These are phyloP conservation scores for Nomada lathburiana DNA, from an alignment of 2,888 invertebrate genomes.

Conservation along the genomic window DNA sequence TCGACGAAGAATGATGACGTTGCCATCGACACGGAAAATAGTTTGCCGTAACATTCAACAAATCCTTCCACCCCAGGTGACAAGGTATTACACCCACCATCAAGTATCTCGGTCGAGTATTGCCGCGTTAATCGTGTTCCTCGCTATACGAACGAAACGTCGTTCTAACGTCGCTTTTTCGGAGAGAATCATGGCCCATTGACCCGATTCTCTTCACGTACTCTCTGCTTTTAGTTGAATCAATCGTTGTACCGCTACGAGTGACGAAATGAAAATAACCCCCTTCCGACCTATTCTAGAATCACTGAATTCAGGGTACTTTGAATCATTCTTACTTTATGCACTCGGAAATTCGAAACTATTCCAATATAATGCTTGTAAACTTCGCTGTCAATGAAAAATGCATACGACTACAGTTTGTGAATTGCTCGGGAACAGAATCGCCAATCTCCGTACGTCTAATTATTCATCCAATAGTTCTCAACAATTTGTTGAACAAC, in stretches of 20 bases:
- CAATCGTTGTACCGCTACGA: not conserved
- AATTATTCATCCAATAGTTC: too few species aligned
- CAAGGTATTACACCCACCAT: slow-evolving; percentile 1
- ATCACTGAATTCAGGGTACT: too few species aligned
- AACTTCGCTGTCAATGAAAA: too few species aligned
- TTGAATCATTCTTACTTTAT: too few species aligned
- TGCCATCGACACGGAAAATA: slow-evolving; percentile 31
- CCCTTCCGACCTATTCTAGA: too few species aligned
- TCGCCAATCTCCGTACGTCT: too few species aligned
- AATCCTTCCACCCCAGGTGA: slow-evolving; percentile 11
- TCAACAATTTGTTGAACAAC: too few species aligned
- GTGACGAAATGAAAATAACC: not conserved
- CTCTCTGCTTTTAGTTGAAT: not conserved
- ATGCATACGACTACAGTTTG: too few species aligned
- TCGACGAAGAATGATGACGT: slow-evolving; percentile 27
- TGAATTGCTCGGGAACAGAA: too few species aligned
- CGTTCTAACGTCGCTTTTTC: not conserved
- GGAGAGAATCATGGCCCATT: slow-evolving; percentile 1
- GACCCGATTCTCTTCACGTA: slow-evolving; percentile 20
- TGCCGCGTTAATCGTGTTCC: slow-evolving; percentile 24
- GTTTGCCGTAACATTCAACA: slow-evolving; percentile 54
- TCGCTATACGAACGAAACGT: not conserved
- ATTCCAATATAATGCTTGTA: not conserved
- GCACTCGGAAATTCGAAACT: slow-evolving; percentile 2
- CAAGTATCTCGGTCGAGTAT: slow-evolving; percentile 19